These are phyloP conservation scores for Thermophis baileyi DNA, from an alignment of 2,113 vertebrate genomes.

Conservation along the genomic window DNA sequence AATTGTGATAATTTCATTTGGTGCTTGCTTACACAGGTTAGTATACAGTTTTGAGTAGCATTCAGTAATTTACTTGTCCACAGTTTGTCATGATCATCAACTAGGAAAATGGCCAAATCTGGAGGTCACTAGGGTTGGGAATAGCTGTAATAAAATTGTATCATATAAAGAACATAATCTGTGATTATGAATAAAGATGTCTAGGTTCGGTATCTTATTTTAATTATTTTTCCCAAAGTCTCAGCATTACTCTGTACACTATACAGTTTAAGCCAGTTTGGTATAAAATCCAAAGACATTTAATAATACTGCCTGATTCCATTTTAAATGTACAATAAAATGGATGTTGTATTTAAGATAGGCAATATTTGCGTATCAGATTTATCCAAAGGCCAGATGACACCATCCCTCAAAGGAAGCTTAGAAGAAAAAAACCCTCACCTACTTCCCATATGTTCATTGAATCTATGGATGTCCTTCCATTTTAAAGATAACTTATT, in stretches of 20 bases:
- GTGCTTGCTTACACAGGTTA: slow-evolving; percentile 1
- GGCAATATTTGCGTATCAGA: neutral
- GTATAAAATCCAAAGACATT: neutral
- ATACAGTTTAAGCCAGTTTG: neutral
- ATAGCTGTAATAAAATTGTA: neutral
- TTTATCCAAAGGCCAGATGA: neutral
- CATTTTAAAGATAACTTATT: neutral
- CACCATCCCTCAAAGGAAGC: neutral
- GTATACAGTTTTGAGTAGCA: neutral
- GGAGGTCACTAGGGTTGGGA: neutral
- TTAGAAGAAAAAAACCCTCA: neutral
- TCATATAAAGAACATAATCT: neutral
- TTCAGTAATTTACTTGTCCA: neutral
- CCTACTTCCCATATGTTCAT: neutral
- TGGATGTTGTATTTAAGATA: neutral
- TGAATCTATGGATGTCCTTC: neutral
- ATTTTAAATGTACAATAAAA: neutral
- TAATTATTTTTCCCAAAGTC: neutral
- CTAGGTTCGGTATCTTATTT: neutral
- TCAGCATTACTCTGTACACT: neutral
- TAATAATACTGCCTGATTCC: neutral
- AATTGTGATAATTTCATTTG: neutral
- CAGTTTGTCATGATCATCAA: neutral
- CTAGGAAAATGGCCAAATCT: neutral
- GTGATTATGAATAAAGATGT: neutral